Conservation (phyloP, 2,888 invertebrate species). For the Alcis repandata region DNA sequence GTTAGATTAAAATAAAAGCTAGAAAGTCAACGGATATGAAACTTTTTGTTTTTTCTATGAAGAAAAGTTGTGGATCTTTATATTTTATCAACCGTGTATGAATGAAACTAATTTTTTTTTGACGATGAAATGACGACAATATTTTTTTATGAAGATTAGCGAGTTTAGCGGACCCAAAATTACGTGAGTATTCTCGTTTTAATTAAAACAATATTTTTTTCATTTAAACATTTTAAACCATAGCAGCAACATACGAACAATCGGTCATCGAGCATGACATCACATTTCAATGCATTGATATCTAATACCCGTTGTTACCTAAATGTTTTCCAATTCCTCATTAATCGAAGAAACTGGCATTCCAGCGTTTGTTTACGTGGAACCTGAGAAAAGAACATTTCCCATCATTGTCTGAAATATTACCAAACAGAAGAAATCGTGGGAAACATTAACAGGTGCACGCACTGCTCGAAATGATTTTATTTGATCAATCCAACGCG, state of each 20-base stretch:
- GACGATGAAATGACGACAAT: too few relatives aligned
- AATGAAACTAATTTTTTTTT: too few relatives aligned
- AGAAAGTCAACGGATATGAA: constrained; percentile 16
- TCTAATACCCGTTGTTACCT: not conserved
- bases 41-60: not conserved
- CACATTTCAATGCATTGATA: constrained; percentile 3
- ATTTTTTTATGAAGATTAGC: too few relatives aligned
- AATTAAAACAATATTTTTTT: too few relatives aligned
- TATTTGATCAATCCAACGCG: constrained; percentile 51
- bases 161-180: too few relatives aligned
- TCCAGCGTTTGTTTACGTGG: constrained; percentile 22
- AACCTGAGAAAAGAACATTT: constrained; percentile 61
- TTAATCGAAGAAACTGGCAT: constrained; percentile 21
- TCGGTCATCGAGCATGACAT: not conserved
- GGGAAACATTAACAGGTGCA: constrained; percentile 76
- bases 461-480: constrained; percentile 51
- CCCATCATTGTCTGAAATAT: constrained; percentile 67
- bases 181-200: too few relatives aligned
- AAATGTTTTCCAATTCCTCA: constrained; percentile 17
- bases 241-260: not conserved
- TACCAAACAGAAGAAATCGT: constrained; percentile 67
- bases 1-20: constrained; percentile 33
- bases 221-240: too few relatives aligned
- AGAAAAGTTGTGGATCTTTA: not conserved
- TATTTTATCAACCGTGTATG: too few relatives aligned